Evolutionary conservation across 2,797 vertebrate species (phyloP).

Genomic region (Salarias fasciatus): DNA sequence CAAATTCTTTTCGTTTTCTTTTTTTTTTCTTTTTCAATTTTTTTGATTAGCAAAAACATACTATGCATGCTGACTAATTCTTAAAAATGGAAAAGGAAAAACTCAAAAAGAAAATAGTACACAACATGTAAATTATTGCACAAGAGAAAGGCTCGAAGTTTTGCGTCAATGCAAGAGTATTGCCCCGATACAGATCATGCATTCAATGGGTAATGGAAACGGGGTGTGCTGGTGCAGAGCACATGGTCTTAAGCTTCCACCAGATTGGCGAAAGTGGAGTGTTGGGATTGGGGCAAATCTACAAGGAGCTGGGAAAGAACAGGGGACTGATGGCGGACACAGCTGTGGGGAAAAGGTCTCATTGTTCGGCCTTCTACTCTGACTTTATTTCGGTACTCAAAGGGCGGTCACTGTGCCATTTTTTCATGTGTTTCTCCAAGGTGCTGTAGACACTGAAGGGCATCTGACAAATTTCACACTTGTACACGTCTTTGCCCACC

Average conservation of each 20-base stretch:
- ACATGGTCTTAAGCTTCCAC: slow-evolving; percentile 93
- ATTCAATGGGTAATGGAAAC: slow-evolving; percentile 96
- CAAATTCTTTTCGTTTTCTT: slow-evolving; percentile 86
- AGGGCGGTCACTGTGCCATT: slow-evolving; percentile 99
- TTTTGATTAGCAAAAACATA: slow-evolving; percentile 98
- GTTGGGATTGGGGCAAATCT: slow-evolving; percentile 85
- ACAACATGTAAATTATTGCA: slow-evolving; percentile 99
- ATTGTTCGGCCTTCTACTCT: slow-evolving; percentile 95
- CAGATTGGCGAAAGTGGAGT: slow-evolving; percentile 90
- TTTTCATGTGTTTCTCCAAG: slow-evolving; percentile 99
- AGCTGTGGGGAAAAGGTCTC: slow-evolving; percentile 70
- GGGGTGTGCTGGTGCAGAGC: slow-evolving; percentile 98
- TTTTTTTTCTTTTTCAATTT: slow-evolving; percentile 35
- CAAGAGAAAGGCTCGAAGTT: slow-evolving; percentile 99
- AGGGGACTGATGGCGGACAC: slow-evolving; percentile 72
- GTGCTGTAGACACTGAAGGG: slow-evolving; percentile 99
- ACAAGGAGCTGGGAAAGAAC: slow-evolving; percentile 80
- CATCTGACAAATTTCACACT: slow-evolving; percentile 99
- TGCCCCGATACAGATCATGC: slow-evolving; percentile 99
- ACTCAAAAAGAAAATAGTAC: slow-evolving; percentile 90
- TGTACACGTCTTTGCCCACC: slow-evolving; percentile 99
- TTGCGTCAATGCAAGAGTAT: slow-evolving; percentile 99
- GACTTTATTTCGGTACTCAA: slow-evolving; percentile 99
- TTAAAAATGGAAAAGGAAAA: slow-evolving; percentile 85
- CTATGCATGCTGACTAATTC: slow-evolving; percentile 99